Base-by-base conservation (phyloP, 2,797 vertebrate species). In the Sandelia bainsii region DNA sequence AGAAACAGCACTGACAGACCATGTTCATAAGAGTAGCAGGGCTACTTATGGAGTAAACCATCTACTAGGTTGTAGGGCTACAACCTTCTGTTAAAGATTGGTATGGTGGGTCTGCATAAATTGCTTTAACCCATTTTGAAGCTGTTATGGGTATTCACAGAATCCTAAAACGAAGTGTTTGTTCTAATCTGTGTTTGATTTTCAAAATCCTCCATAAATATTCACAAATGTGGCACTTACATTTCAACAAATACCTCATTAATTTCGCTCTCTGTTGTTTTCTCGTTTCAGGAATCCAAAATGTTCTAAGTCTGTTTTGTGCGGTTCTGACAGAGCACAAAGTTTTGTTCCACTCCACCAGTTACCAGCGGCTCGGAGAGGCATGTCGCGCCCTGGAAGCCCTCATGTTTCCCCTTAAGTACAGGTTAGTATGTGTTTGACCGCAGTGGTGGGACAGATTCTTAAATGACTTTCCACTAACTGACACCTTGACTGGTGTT, bases 311-410 rank as follows among this genome's bases (percentile, higher is more conserved):
- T 90, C 94, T 99, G 42, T 97, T 98, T 77, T 99, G 97, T 93
- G 98, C 98, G 0, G 96, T 99, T 84, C 95, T 99, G 86, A 99
- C 98, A 3, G 98, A 99, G 90, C 98, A 99, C 90, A 99, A 99
- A 81, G 95, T 99, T 94, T 93, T 99, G 62, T 99, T 99, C 87
- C 97, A 99, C 91, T 99, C 98, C 62, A 95, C 95, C 88, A 99
- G 98, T 92, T 99, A 99, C 92, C 98, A 99, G 94, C 94, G 98
- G 84, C 95, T 99, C 8, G 97, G 95, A 44, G 98, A 99, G 93
- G 98, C 98, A 6, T 96, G 95, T 67, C 95, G 98, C 25, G 98
- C 97, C 42, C 90, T 99, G 64, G 97, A 98, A 90, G 96, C 98
- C 57, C 93, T 99, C 79, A 99, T 99, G 96, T 99, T 98, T 93